Base-by-base conservation (phyloP, 2,888 invertebrate genomes). In the Axea sp. region DNA sequence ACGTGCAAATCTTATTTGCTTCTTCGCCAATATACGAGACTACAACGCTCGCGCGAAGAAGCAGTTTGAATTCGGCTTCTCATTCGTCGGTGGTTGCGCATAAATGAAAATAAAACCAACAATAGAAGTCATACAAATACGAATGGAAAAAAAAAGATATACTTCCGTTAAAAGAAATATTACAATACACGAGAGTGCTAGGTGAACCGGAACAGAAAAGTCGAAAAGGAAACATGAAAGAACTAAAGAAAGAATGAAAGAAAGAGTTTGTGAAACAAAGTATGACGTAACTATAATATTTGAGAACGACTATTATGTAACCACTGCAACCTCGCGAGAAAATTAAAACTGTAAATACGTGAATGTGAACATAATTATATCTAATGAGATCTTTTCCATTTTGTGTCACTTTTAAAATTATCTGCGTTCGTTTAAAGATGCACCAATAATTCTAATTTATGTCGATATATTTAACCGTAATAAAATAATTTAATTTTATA, bases 1-100 rank as follows among this genome's bases (percentile, higher is more conserved):
- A 77, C 76, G 77, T 79, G 78, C 77, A 77, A 79, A 79, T 79
- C 78, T 79, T 77, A 77, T 76, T 79, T 77, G 71, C 77, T 69
- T 72, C 76, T 62, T 60, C 51, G 45, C 57, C 57, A 67, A 55
- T 62, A 64, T 53, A 60, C 60, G 65, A 33, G 30, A 9, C 68
- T 49, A 39, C 69, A 59, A 37, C 30, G 26, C 43, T 31, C 24
- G 55, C 62, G 75, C 49, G 55, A 35, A 76, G 76, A 43, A 67
- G 60, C 67, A 72, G 67, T 75, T 65, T 72, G 72, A 74, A 75
- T 71, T 60, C 64, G 59, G 43, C 41, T 49, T 41, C 47, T 64
- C 49, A 15, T 57, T 59, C 64, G 62, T 35, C 47, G 69, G 37
- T 7, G 30, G 45, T 71, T 60, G 69, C 26, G 71, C 53, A 12